These are phyloP conservation scores for Ormyrus thymus DNA, from an alignment of 2,888 invertebrate genomes.

Conservation along the genomic window DNA sequence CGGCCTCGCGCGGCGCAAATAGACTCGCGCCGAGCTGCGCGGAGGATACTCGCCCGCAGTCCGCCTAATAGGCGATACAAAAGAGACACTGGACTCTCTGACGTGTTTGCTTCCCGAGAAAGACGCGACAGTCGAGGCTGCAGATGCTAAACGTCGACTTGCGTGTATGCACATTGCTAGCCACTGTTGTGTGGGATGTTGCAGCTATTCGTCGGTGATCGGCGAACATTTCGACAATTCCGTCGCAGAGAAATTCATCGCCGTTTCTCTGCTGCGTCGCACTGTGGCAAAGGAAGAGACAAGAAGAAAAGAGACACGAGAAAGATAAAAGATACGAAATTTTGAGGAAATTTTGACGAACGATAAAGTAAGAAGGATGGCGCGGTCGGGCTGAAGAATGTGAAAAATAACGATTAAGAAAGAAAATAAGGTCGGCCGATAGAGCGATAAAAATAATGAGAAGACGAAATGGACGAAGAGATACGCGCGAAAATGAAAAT, in stretches of 20 bases:
- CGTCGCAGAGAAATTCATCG: no score
- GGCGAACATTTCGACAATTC: no score
- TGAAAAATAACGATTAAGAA: constrained; percentile 47
- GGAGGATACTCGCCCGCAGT: background rate
- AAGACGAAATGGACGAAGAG: constrained; percentile 38
- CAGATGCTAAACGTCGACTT: constrained; percentile 4
- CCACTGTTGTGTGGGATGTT: no score
- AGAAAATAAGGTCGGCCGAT: constrained; percentile 25
- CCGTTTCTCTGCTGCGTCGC: background rate
- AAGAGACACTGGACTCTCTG: background rate
- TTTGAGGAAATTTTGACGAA: constrained; percentile 50
- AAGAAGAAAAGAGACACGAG: constrained; percentile 11
- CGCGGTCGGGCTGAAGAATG: constrained; percentile 32
- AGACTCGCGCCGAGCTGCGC: background rate
- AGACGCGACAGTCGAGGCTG: background rate
- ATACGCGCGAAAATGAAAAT: constrained; percentile 33
- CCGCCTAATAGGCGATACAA: constrained; percentile 30
- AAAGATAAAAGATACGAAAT: constrained; percentile 46
- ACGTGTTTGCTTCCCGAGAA: background rate
- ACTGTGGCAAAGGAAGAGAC: constrained; percentile 5
- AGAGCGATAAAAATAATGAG: constrained; percentile 53
- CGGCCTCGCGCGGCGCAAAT: no score
- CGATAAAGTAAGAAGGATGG: constrained; percentile 50
- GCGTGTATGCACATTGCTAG: no score
- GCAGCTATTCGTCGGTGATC: no score